Evolutionary conservation across 2,888 invertebrate species (phyloP).

Genomic region (Thelaira solivaga): DNA sequence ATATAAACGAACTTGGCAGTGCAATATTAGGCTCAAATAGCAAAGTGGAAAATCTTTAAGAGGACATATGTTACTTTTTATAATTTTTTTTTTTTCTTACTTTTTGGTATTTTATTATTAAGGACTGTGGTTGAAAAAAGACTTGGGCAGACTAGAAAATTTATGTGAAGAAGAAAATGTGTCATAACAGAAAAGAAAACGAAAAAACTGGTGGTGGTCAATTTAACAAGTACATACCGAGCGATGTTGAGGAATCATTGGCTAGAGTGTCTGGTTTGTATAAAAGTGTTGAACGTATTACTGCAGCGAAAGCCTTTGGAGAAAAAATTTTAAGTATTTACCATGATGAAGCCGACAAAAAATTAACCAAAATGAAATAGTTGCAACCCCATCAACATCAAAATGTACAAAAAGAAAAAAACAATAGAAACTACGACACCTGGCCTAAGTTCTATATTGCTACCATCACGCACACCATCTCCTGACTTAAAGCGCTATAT

Average conservation of each 20-base stretch:
- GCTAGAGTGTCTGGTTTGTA: too few relatives aligned
- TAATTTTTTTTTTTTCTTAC: too few relatives aligned
- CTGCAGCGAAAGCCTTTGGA: neutral
- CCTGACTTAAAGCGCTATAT: neutral
- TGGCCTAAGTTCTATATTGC: too few relatives aligned
- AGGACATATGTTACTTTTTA: too few relatives aligned
- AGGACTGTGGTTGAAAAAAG: neutral
- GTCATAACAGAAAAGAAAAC: neutral
- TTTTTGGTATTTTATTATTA: too few relatives aligned
- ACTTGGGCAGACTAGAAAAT: neutral
- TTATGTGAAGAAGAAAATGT: neutral
- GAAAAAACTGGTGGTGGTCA: neutral
- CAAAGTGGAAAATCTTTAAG: too few relatives aligned
- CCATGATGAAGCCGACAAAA: neutral
- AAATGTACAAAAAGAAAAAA: neutral
- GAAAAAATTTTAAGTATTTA: neutral
- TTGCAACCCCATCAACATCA: neutral
- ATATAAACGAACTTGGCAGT: too few relatives aligned
- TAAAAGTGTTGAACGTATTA: neutral
- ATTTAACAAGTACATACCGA: neutral
- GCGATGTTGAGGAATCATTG: neutral
- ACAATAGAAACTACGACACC: neutral
- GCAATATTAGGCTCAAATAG: too few relatives aligned
- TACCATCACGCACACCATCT: neutral
- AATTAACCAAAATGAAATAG: neutral